Conservation (phyloP, 2,797 vertebrate species). For the Pitangus sulphuratus region DNA sequence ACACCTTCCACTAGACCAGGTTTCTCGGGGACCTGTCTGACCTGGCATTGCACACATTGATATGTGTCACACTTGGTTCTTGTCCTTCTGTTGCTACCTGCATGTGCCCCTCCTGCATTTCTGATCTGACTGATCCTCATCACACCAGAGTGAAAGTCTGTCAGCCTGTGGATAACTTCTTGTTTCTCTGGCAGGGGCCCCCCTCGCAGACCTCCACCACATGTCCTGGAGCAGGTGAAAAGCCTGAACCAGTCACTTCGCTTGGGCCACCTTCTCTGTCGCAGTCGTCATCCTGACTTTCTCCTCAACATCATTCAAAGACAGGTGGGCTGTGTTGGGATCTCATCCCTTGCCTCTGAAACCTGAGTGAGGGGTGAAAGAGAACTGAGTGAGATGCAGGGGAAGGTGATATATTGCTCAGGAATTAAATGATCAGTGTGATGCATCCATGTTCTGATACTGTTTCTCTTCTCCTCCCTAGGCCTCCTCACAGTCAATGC, state of each 20-base stretch:
- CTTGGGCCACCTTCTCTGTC: conserved; percentile 94
- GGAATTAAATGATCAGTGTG: not conserved
- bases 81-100: not conserved
- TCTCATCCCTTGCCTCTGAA: not conserved
- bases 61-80: not conserved
- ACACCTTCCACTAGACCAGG: not conserved
- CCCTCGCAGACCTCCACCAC: conserved; percentile 91
- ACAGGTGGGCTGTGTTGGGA: conserved; percentile 79
- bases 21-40: not conserved
- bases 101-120: accelerated
- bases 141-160: not conserved
- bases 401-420: not conserved
- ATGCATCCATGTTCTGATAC: not conserved
- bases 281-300: conserved; percentile 95
- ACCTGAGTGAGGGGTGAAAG: not conserved
- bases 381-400: not conserved
- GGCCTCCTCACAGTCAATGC: conserved; percentile 99
- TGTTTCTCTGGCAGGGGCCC: conserved; percentile 83
- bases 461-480: conserved; percentile 24
- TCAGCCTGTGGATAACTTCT: not conserved
- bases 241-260: conserved; percentile 94
- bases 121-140: not conserved
- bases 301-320: conserved; percentile 98
- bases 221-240: conserved; percentile 94
- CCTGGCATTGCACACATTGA: not conserved